These are phyloP conservation scores for Synchiropus splendidus DNA, from an alignment of 2,113 vertebrate genomes.

Conservation along the genomic window DNA sequence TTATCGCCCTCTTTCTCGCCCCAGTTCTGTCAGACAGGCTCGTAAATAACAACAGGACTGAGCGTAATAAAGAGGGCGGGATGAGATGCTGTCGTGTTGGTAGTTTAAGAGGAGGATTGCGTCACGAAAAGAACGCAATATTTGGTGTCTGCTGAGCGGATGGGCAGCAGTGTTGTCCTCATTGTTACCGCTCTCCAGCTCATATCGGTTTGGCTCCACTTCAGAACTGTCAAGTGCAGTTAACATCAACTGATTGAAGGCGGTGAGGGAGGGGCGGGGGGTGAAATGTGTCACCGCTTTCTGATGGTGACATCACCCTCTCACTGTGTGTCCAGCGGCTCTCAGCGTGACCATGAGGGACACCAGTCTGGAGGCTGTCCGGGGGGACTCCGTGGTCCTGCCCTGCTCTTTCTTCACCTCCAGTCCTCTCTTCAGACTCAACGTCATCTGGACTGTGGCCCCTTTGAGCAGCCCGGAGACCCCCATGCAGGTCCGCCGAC, in stretches of 20 bases:
- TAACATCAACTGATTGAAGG: slow-evolving; percentile 43
- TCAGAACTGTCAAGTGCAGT: slow-evolving; percentile 63
- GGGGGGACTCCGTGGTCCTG: slow-evolving; percentile 58
- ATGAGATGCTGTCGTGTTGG: too few relatives aligned
- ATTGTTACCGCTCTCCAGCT: slow-evolving; percentile 42
- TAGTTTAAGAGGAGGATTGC: too few relatives aligned
- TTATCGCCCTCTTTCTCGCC: too few relatives aligned
- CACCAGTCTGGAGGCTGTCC: slow-evolving; percentile 56
- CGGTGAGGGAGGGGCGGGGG: too few relatives aligned
- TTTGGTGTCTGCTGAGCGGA: too few relatives aligned
- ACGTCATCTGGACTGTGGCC: slow-evolving; percentile 72
- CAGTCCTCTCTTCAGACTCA: slow-evolving; percentile 63
- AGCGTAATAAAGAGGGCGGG: too few relatives aligned
- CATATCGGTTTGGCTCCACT: slow-evolving; percentile 38
- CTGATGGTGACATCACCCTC: too few relatives aligned
- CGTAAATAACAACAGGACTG: too few relatives aligned
- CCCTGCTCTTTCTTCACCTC: slow-evolving; percentile 71
- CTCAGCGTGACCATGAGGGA: slow-evolving; percentile 65
- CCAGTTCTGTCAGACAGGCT: too few relatives aligned
- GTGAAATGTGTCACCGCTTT: too few relatives aligned
- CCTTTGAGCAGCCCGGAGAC: slow-evolving; percentile 54
- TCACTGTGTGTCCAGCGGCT: slow-evolving; percentile 24
- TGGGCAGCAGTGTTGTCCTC: slow-evolving; percentile 1
- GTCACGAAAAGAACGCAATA: too few relatives aligned
- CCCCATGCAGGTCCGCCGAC: slow-evolving; percentile 62